These are phyloP conservation scores for Scaptodrosophila latifasciaeformis DNA, from an alignment of 2,888 invertebrate genomes.

Conservation along the genomic window DNA sequence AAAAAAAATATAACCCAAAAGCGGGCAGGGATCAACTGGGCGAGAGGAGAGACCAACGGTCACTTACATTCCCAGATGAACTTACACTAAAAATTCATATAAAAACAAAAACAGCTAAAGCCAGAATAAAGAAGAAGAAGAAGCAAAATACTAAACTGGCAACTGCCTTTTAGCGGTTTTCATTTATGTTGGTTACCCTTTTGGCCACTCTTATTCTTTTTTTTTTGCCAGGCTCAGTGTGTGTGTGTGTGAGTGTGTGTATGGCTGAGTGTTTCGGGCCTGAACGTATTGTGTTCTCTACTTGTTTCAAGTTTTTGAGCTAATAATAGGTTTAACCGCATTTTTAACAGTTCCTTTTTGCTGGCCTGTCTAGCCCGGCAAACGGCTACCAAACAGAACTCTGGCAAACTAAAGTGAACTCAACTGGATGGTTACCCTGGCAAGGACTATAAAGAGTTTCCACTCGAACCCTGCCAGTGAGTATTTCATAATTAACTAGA, in stretches of 20 bases:
- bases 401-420: too few species aligned
- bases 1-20: too few species aligned
- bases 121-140: too few species aligned
- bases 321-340: slow-evolving; percentile 69
- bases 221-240: slow-evolving; percentile 2
- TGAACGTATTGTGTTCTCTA: slow-evolving; percentile 35
- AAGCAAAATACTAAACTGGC: too few species aligned
- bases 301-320: slow-evolving; percentile 56
- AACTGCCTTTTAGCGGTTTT: slow-evolving; percentile 59
- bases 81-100: too few species aligned
- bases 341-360: slow-evolving; percentile 63
- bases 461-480: too few species aligned
- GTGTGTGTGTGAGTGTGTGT: slow-evolving; percentile 6
- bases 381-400: too few species aligned
- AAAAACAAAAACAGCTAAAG: too few species aligned
- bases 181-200: slow-evolving; percentile 36
- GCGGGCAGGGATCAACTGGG: neutral
- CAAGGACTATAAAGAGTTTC: slow-evolving; percentile 24
- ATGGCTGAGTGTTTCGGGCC: slow-evolving; percentile 5
- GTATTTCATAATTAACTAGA: slow-evolving; percentile 66
- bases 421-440: too few species aligned
- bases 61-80: neutral
- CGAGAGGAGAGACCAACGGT: too few species aligned
- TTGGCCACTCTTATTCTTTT: slow-evolving; percentile 6
- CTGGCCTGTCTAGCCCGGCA: slow-evolving; percentile 19